These are phyloP conservation scores for Danaus chrysippus DNA, from an alignment of 2,888 invertebrate species.

Conservation along the genomic window DNA sequence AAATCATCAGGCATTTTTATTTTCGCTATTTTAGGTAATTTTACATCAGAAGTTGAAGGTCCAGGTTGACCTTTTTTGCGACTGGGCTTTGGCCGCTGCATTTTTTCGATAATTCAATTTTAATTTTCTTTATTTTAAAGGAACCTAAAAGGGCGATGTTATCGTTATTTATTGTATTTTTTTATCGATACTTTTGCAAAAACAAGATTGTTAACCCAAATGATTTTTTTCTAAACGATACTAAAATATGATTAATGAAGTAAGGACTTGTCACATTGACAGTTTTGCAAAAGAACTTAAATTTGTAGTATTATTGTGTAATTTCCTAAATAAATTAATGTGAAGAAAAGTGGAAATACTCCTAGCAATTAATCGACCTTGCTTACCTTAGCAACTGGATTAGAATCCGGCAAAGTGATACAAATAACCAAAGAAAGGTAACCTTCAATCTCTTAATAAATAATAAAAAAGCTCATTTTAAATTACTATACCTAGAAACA, in stretches of 20 bases:
- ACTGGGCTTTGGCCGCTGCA: conserved; percentile 54
- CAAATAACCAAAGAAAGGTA: conserved; percentile 6
- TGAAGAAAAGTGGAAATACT: background rate
- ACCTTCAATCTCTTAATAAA: background rate
- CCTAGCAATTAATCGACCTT: background rate
- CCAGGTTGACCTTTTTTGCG: conserved; percentile 65
- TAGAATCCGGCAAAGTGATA: background rate
- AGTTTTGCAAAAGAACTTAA: background rate
- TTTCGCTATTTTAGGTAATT: conserved; percentile 76
- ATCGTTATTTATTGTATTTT: too few relatives aligned
- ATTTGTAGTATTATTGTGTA: conserved; percentile 1
- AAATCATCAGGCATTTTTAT: conserved; percentile 77
- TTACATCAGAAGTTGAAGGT: conserved; percentile 68
- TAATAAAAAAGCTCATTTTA: background rate
- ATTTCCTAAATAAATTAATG: conserved; percentile 2
- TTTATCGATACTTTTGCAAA: background rate
- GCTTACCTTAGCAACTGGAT: background rate
- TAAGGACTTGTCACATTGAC: background rate
- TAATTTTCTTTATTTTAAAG: too few relatives aligned
- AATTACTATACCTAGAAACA: background rate
- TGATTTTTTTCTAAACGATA: background rate
- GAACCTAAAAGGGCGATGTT: too few relatives aligned
- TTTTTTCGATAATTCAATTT: conserved; percentile 17
- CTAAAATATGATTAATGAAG: background rate
- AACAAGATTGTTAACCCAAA: background rate